Conservation (phyloP, 2,888 invertebrate genomes). For the Rhagonycha fulva region DNA sequence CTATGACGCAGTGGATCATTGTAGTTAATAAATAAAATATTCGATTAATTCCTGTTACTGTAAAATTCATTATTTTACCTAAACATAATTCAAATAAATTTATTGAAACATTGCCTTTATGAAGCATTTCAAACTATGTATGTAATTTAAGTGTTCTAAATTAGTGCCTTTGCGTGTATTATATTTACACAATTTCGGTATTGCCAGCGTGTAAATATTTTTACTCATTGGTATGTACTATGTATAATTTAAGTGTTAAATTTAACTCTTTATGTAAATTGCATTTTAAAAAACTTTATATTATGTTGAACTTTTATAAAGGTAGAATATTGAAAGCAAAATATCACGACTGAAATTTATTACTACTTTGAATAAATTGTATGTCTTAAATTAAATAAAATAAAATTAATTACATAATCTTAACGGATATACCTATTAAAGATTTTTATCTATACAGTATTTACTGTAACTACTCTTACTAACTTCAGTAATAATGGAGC, state of each 20-base stretch:
- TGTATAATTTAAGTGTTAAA: not conserved
- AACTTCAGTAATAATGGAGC: not conserved
- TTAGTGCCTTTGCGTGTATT: slow-evolving; percentile 18
- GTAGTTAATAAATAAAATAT: not conserved
- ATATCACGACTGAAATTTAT: not conserved
- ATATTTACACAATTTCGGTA: slow-evolving; percentile 5
- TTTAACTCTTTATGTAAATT: not conserved
- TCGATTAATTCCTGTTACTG: not conserved
- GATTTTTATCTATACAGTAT: not conserved
- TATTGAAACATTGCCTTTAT: slow-evolving; percentile 12
- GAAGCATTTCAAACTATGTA: slow-evolving; percentile 16
- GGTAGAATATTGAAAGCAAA: not conserved
- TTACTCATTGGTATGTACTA: not conserved
- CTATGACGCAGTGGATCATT: not conserved
- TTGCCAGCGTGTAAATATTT: not conserved
- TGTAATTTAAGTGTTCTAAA: slow-evolving; percentile 20
- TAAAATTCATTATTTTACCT: not conserved
- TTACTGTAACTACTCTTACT: too few relatives aligned
- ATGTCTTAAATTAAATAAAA: not conserved
- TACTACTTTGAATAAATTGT: not conserved
- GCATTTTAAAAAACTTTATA: not conserved
- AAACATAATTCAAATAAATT: not conserved
- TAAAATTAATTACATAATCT: not conserved
- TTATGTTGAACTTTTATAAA: not conserved
- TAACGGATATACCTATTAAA: not conserved